Conservation (phyloP, 2,797 vertebrate genomes). For the Jordanella pulchra region DNA sequence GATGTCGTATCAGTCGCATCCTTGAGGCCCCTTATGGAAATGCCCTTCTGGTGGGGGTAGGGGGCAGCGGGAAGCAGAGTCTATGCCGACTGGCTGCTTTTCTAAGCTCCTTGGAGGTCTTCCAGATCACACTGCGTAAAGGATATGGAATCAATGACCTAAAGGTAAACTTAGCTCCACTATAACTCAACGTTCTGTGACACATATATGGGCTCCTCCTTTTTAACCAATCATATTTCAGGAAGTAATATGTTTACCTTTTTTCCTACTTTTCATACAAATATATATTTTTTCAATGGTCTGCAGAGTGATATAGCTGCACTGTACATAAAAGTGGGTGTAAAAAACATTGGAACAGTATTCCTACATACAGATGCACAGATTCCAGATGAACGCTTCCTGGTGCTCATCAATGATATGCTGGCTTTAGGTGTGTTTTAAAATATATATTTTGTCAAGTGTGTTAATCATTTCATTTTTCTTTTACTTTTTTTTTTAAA, state of each 20-base stretch:
- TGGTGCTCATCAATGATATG: slow-evolving; percentile 81
- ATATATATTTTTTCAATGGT: neutral
- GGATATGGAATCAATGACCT: slow-evolving; percentile 81
- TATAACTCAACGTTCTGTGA: neutral
- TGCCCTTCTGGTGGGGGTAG: slow-evolving; percentile 79
- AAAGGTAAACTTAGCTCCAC: slow-evolving; percentile 55
- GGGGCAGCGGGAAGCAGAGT: slow-evolving; percentile 82
- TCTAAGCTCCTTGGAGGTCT: slow-evolving; percentile 80
- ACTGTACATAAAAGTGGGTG: slow-evolving; percentile 83
- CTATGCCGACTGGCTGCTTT: slow-evolving; percentile 80
- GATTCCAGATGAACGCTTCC: slow-evolving; percentile 80
- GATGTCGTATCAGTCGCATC: slow-evolving; percentile 82
- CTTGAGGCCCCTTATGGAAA: slow-evolving; percentile 82
- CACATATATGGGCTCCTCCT: neutral
- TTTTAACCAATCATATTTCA: neutral
- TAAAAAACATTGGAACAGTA: slow-evolving; percentile 80
- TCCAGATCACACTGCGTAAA: slow-evolving; percentile 81
- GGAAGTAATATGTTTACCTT: neutral
- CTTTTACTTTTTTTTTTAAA: neutral
- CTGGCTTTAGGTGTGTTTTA: slow-evolving; percentile 78
- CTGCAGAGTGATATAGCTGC: slow-evolving; percentile 80
- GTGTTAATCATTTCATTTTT: neutral
- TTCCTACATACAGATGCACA: slow-evolving; percentile 80
- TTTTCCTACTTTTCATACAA: neutral
- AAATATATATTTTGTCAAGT: too few relatives aligned